Conservation (phyloP, 2,113 vertebrate genomes). For the Psittacara wagleri region DNA sequence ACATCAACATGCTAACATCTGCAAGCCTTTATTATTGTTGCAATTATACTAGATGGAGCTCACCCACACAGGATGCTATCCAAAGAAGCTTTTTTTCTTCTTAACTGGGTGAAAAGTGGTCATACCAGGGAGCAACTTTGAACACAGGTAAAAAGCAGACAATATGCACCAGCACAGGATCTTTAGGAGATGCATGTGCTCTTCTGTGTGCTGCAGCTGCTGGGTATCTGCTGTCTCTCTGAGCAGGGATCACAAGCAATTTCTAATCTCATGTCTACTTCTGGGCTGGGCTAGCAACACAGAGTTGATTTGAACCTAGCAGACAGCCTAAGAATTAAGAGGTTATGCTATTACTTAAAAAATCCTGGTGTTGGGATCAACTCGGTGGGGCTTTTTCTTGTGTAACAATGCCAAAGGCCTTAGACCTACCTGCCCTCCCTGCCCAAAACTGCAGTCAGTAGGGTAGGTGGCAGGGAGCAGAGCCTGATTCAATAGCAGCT, state of each 20-base stretch:
- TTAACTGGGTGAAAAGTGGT: not conserved
- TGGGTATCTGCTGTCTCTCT: rapidly evolving
- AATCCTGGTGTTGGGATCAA: not conserved
- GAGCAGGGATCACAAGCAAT: not conserved
- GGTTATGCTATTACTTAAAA: not conserved
- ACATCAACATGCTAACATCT: not conserved
- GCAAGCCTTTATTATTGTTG: not conserved
- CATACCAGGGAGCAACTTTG: not conserved
- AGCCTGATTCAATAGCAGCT: not conserved
- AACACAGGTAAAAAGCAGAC: not conserved
- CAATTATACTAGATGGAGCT: not conserved
- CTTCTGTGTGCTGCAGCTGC: not conserved
- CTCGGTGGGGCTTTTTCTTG: not conserved
- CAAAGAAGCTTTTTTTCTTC: not conserved
- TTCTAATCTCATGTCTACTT: not conserved
- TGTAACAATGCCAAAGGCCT: not conserved
- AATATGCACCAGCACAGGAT: rapidly evolving
- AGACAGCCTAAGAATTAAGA: not conserved
- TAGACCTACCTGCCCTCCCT: not conserved
- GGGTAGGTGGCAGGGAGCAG: not conserved
- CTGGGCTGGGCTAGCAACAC: not conserved
- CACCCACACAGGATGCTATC: not conserved
- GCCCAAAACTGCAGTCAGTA: not conserved
- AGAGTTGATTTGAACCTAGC: not conserved
- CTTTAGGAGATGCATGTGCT: not conserved